Evolutionary conservation across 2,888 invertebrate genomes (phyloP).

Genomic region (Ophraella communa): DNA sequence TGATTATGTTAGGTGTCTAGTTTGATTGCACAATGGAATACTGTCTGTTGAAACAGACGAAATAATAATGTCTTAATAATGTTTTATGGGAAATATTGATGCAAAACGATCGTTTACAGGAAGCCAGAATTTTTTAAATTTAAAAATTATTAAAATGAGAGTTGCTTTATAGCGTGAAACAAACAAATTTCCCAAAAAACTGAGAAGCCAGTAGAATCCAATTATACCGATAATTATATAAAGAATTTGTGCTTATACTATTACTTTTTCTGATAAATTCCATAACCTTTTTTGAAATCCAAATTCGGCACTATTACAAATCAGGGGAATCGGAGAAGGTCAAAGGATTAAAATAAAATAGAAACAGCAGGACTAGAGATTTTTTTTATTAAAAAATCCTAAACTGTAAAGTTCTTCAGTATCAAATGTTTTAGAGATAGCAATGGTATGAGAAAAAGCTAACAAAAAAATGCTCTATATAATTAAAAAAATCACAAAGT

Average conservation of each 20-base stretch:
- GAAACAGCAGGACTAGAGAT: conserved; percentile 73
- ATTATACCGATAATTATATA: conserved; percentile 12
- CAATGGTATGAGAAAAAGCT: conserved; percentile 62
- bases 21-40: not conserved
- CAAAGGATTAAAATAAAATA: conserved; percentile 46
- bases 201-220: not conserved
- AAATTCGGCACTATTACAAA: conserved; percentile 26
- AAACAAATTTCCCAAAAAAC: not conserved
- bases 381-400: conserved; percentile 63
- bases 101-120: no score
- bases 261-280: conserved; percentile 5
- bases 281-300: conserved; percentile 11
- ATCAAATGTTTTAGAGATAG: conserved; percentile 64
- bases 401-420: conserved; percentile 68
- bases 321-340: conserved; percentile 20
- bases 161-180: conserved; percentile 1
- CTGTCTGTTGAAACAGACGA: not conserved
- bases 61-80: not conserved
- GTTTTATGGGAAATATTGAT: no score
- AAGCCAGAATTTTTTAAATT: no score
- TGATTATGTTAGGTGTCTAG: not conserved
- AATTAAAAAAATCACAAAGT: conserved; percentile 36
- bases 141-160: not conserved
- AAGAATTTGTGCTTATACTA: conserved; percentile 38
- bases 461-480: conserved; percentile 63